Conservation (phyloP, 2,888 invertebrate genomes). For the Eupithecia centaureata region DNA sequence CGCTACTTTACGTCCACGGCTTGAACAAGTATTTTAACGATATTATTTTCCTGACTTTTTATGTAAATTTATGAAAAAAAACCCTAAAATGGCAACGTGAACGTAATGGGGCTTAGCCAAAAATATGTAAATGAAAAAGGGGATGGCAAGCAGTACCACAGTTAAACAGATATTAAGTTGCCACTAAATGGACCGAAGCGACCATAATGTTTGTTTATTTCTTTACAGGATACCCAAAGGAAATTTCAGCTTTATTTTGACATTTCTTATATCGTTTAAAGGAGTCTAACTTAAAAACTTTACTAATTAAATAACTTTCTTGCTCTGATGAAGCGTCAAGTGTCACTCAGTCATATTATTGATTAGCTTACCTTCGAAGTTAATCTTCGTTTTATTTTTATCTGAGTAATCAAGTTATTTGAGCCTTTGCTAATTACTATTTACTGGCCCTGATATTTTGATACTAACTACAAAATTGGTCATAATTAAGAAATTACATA, state of each 20-base stretch:
- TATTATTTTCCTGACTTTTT: slow-evolving; percentile 11
- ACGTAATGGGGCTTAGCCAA: slow-evolving; percentile 28
- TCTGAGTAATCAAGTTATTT: background rate
- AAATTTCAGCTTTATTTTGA: background rate
- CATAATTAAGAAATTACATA: background rate
- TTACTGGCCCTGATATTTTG: background rate
- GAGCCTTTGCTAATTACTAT: background rate
- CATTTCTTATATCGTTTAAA: background rate
- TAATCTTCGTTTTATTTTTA: background rate
- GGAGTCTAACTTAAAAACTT: background rate
- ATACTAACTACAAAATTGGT: slow-evolving; percentile 3
- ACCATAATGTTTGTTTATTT: slow-evolving; percentile 15
- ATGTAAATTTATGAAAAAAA: slow-evolving; percentile 25
- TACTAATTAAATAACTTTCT: background rate
- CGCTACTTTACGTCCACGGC: background rate
- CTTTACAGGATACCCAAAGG: background rate
- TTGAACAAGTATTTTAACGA: slow-evolving; percentile 6
- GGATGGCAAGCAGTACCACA: slow-evolving; percentile 17
- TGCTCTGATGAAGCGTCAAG: background rate
- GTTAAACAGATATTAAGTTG: slow-evolving; percentile 43
- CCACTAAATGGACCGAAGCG: slow-evolving; percentile 35
- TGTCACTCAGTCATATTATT: background rate
- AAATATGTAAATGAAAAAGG: slow-evolving; percentile 33
- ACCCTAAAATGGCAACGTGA: slow-evolving; percentile 21
- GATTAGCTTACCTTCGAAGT: background rate